Evolutionary conservation across 2,888 invertebrate genomes (phyloP).

Genomic region (Acheta domesticus): DNA sequence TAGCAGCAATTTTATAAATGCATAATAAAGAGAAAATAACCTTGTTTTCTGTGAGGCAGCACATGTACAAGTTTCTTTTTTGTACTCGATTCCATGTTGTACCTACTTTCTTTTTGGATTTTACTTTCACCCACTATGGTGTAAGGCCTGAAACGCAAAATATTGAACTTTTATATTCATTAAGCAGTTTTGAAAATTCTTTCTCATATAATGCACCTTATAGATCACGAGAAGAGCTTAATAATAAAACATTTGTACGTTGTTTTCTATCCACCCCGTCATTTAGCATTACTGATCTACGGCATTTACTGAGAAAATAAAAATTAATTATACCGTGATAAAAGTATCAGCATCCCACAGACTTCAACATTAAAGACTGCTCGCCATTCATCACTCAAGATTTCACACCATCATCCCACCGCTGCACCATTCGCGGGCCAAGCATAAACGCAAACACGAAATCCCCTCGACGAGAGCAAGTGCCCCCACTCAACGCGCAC

Average conservation of each 20-base stretch:
- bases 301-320: too few relatives aligned
- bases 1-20: background rate
- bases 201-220: too few relatives aligned
- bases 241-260: background rate
- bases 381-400: background rate
- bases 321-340: too few relatives aligned
- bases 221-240: too few relatives aligned
- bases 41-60: background rate
- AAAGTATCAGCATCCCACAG: too few relatives aligned
- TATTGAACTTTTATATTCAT: background rate
- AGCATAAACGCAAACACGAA: background rate
- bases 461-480: background rate
- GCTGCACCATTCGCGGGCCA: background rate
- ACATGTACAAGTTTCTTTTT: constrained; percentile 2
- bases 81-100: background rate
- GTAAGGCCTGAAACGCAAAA: background rate
- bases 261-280: background rate
- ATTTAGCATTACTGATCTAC: too few relatives aligned
- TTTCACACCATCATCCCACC: constrained; percentile 6
- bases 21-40: background rate
- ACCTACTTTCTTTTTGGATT: too few relatives aligned
- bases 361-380: background rate
- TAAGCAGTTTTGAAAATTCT: too few relatives aligned
- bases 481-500: background rate
- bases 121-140: background rate